These are phyloP conservation scores for Chlorops oryzae DNA, from an alignment of 1,140 invertebrate genomes.

Conservation along the genomic window DNA sequence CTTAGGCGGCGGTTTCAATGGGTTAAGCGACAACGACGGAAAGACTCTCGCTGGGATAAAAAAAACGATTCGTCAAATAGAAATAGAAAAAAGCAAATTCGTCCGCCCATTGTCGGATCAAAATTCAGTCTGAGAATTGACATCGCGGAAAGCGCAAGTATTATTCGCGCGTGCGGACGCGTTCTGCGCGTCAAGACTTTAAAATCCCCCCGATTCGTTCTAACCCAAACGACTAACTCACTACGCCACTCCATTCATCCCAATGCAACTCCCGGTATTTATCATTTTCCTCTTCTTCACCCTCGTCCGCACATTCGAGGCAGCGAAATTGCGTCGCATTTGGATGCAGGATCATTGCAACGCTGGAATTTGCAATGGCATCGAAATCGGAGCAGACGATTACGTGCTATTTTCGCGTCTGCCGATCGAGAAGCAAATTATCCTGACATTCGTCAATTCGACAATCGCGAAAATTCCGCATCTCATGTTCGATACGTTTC, in stretches of 20 bases:
- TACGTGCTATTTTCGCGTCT: conserved; percentile 40
- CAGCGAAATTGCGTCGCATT: conserved; percentile 34
- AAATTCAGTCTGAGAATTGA: no score
- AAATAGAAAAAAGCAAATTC: no score
- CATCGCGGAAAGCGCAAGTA: neutral
- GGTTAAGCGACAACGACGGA: no score
- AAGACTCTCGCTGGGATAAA: no score
- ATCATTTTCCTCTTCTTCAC: neutral
- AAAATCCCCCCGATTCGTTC: no score
- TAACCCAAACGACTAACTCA: no score
- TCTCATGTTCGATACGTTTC: conserved; percentile 42
- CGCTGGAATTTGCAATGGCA: conserved; percentile 29
- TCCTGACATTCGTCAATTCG: conserved; percentile 39
- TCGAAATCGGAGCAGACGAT: conserved; percentile 35
- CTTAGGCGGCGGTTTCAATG: no score
- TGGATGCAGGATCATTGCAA: conserved; percentile 44
- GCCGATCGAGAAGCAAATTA: conserved; percentile 30
- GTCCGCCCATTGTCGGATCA: no score
- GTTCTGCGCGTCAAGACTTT: conserved; percentile 5
- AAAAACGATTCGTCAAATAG: no score
- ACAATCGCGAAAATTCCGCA: conserved; percentile 43
- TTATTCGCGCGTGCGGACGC: neutral
- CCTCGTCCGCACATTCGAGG: conserved; percentile 7
- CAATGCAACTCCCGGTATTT: neutral
- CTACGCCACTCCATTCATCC: neutral